Percentiles rank a stretch among this genome's conserved stretches.
phyloP scores from a whole-genome alignment of 1,140 invertebrate genomes.

The Eriosoma lanigerum region DNA sequence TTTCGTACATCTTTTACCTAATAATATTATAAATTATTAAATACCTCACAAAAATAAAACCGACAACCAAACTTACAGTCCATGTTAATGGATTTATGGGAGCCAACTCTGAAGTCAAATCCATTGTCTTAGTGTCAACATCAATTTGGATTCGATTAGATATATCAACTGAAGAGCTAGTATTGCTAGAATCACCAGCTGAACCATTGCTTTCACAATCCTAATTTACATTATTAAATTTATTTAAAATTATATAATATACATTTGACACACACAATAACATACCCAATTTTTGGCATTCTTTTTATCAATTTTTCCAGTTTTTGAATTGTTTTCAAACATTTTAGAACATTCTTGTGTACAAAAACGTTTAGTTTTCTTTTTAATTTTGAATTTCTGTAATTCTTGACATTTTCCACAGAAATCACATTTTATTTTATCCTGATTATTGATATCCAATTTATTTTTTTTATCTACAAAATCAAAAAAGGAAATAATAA shows the following conservation, averaged over 20 bases:
- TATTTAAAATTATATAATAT: neutral
- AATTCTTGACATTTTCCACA: slow-evolving; percentile 44
- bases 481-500: slow-evolving; percentile 57
- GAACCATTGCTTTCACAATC: slow-evolving; percentile 48
- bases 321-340: slow-evolving; percentile 37
- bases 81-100: slow-evolving; percentile 72
- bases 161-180: slow-evolving; percentile 56
- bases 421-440: slow-evolving; percentile 37
- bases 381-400: slow-evolving; percentile 44
- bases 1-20: slow-evolving; percentile 57
- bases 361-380: slow-evolving; percentile 52
- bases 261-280: too few relatives aligned
- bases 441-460: slow-evolving; percentile 15
- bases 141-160: slow-evolving; percentile 55
- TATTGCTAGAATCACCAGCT: slow-evolving; percentile 45
- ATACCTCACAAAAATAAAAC: slow-evolving; percentile 8
- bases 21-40: neutral
- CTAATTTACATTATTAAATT: neutral
- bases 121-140: slow-evolving; percentile 55
- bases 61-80: slow-evolving; percentile 63
- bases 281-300: slow-evolving; percentile 47
- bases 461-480: slow-evolving; percentile 50
- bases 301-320: slow-evolving; percentile 16
- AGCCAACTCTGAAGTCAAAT: slow-evolving; percentile 60
- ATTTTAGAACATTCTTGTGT: slow-evolving; percentile 50